phyloP scores from a whole-genome alignment of 35 echinoderm and acorn worm species.

The Apostichopus parvimensis region DNA sequence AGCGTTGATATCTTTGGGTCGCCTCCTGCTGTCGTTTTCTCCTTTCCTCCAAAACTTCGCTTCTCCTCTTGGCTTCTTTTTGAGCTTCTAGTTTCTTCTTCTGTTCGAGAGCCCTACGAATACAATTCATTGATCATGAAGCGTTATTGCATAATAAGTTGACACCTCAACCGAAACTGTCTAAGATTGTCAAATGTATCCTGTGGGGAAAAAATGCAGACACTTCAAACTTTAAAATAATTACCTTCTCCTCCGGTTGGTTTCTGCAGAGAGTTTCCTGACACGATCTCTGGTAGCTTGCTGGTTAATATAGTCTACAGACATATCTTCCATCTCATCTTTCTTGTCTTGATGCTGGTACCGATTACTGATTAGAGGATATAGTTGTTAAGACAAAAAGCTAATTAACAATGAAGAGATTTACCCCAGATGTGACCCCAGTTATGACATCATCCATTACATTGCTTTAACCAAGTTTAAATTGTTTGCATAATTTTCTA shows the following conservation, averaged over 20 bases:
- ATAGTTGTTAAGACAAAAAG: background rate
- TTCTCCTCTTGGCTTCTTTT: conserved; percentile 88
- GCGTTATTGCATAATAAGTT: too few relatives aligned
- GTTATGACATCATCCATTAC: too few relatives aligned
- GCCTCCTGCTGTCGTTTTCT: conserved; percentile 86
- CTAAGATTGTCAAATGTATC: too few relatives aligned
- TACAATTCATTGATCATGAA: too few relatives aligned
- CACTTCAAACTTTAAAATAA: background rate
- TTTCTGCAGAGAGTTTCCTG: conserved; percentile 73
- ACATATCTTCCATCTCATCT: conserved; percentile 25
- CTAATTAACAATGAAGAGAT: too few relatives aligned
- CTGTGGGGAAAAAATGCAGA: too few relatives aligned
- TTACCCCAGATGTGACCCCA: too few relatives aligned
- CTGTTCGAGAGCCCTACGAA: conserved; percentile 74
- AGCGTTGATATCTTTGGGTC: conserved; percentile 79
- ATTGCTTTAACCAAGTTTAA: too few relatives aligned
- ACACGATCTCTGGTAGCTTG: conserved; percentile 75
- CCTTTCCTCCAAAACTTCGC: conserved; percentile 87
- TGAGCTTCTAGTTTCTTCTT: conserved; percentile 97
- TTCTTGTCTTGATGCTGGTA: conserved; percentile 31
- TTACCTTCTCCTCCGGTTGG: conserved; percentile 80
- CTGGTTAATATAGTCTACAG: conserved; percentile 10
- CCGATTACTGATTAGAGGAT: conserved; percentile 3
- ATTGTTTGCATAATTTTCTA: too few relatives aligned
- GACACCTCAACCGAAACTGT: too few relatives aligned